A percentile compares a stretch with the other conserved stretches of the same genome.
Evolutionary conservation across 2,113 vertebrate species (phyloP).

Genomic region (Tachysurus vachellii): DNA sequence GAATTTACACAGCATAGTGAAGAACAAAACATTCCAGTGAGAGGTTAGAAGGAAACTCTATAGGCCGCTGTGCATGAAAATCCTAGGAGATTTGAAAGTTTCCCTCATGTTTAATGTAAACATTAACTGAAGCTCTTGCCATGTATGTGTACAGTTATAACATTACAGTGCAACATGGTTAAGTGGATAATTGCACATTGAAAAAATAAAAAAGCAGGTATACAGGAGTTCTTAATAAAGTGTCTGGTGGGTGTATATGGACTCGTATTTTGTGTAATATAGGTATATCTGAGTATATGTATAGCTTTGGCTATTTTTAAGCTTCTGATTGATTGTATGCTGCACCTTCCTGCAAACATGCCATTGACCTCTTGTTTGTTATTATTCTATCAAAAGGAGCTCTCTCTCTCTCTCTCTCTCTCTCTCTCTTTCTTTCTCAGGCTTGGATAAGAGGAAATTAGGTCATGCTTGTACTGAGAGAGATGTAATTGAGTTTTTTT

Average conservation of each 20-base stretch:
- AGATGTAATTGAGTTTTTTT: conserved; percentile 62
- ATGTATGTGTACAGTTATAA: neutral
- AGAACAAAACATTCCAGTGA: neutral
- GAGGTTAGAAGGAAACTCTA: neutral
- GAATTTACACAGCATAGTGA: neutral
- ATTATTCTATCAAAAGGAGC: neutral
- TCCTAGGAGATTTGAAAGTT: neutral
- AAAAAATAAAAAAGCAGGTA: neutral
- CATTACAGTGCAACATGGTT: neutral
- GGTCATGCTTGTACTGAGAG: conserved; percentile 57
- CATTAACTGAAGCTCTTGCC: neutral
- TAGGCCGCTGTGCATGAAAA: neutral
- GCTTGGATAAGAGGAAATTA: conserved; percentile 66
- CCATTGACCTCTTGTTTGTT: neutral
- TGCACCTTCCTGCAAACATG: neutral
- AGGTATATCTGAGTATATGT: neutral
- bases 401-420: neutral
- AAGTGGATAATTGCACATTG: neutral
- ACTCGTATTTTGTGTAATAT: neutral
- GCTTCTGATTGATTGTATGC: neutral
- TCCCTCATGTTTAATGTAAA: neutral
- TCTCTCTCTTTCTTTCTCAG: neutral
- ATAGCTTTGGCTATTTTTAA: neutral
- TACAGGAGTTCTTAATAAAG: neutral
- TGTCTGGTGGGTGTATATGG: neutral